Percentiles rank a stretch among this genome's conserved stretches.
phyloP scores from a whole-genome alignment of 2,888 invertebrate species.

The Sminthurides aquaticus region DNA sequence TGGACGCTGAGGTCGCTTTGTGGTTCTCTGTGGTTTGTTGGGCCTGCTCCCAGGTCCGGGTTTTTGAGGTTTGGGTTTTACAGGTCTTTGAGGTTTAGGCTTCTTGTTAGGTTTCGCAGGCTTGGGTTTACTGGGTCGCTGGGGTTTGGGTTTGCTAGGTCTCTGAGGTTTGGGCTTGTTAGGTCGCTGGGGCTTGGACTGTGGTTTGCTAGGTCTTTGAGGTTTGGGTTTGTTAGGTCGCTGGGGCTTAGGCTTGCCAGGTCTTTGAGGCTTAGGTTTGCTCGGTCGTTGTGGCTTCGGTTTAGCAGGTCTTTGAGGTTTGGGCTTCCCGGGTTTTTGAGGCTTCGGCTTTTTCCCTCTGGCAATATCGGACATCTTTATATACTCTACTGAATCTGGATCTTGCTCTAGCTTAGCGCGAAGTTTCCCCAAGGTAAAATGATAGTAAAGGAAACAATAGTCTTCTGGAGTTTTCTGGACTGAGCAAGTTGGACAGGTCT shows the following conservation, averaged over 20 bases:
- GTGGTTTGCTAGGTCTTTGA: background rate
- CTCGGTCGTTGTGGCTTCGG: background rate
- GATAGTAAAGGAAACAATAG: background rate
- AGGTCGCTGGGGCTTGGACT: background rate
- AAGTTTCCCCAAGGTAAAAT: background rate
- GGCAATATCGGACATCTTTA: background rate
- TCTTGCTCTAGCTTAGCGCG: background rate
- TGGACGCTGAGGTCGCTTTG: background rate
- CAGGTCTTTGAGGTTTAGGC: background rate
- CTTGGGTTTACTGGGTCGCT: background rate
- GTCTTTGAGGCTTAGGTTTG: background rate
- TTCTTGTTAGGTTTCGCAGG: background rate
- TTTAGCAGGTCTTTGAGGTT: background rate
- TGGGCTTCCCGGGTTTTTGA: background rate
- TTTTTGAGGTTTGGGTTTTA: background rate
- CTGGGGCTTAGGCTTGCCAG: background rate
- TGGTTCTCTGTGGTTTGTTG: background rate
- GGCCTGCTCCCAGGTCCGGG: background rate
- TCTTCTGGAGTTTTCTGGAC: background rate
- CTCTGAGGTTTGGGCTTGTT: conserved; percentile 3
- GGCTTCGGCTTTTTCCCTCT: background rate
- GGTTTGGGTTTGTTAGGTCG: background rate
- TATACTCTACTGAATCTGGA: background rate
- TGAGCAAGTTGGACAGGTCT: background rate
- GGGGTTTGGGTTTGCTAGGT: background rate